Evolutionary conservation across 1,140 invertebrate genomes (phyloP).

Genomic region (Drosophila equinoxialis): DNA sequence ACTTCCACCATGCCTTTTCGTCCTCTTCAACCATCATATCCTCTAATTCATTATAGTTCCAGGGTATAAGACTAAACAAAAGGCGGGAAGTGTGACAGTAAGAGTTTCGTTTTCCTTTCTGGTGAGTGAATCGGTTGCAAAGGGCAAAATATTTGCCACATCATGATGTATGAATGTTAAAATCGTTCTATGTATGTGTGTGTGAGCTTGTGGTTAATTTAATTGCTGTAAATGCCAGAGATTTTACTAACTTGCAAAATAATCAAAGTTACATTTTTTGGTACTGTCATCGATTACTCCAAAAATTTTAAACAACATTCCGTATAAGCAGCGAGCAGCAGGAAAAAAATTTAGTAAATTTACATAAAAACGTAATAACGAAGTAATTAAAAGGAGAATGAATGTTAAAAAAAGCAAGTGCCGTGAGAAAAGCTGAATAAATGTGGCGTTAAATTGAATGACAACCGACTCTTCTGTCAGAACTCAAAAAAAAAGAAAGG

Average conservation of each 20-base stretch:
- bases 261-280: background rate
- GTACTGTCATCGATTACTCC: slow-evolving; percentile 23
- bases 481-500: slow-evolving; percentile 21
- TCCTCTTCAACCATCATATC: background rate
- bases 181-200: background rate
- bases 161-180: background rate
- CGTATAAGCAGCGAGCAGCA: slow-evolving; percentile 50
- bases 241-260: background rate
- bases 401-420: slow-evolving; percentile 14
- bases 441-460: slow-evolving; percentile 78
- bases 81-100: slow-evolving; percentile 31
- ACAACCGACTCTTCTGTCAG: slow-evolving; percentile 40
- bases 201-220: background rate
- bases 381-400: slow-evolving; percentile 65
- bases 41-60: background rate
- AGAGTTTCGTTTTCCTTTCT: slow-evolving; percentile 35
- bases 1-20: too few species aligned
- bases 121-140: background rate
- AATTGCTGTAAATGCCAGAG: slow-evolving; percentile 1
- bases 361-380: slow-evolving; percentile 42
- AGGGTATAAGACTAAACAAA: background rate
- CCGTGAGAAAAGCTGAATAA: slow-evolving; percentile 55
- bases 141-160: slow-evolving; percentile 4
- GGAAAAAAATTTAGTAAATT: slow-evolving; percentile 12
- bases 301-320: slow-evolving; percentile 1